Conservation (phyloP, 2,888 invertebrate genomes). For the Leucophenga montana region DNA sequence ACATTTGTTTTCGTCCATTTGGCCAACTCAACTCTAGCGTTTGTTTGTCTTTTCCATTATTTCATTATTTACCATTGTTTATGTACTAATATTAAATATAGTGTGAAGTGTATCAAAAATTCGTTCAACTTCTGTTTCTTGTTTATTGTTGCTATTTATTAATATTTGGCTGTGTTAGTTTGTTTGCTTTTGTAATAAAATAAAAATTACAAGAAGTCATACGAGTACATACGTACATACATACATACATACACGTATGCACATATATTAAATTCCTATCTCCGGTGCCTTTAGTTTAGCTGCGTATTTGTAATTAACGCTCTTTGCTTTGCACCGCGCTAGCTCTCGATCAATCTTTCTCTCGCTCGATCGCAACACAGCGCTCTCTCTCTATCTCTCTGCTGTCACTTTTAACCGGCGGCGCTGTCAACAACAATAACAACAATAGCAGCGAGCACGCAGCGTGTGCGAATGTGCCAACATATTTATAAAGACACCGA, state of each 20-base stretch:
- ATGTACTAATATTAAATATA: too few species aligned
- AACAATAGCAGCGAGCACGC: conserved; percentile 26
- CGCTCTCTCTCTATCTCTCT: background rate
- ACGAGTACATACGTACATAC: too few species aligned
- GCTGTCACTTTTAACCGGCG: conserved; percentile 22
- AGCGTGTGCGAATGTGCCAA: conserved; percentile 48
- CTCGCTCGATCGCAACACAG: background rate
- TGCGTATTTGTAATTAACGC: conserved; percentile 3
- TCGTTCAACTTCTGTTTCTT: too few species aligned
- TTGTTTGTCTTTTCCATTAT: too few species aligned
- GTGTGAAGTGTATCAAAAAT: background rate
- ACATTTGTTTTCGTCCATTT: too few species aligned
- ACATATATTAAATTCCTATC: conserved; percentile 15
- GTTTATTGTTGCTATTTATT: too few species aligned
- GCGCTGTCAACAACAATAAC: conserved; percentile 11
- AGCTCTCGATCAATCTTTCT: conserved; percentile 1
- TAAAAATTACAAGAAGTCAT: background rate
- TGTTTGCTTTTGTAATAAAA: background rate
- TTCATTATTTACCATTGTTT: too few species aligned
- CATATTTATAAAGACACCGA: conserved; percentile 71
- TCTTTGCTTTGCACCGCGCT: background rate
- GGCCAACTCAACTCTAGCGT: too few species aligned
- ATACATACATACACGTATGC: background rate
- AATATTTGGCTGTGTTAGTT: background rate
- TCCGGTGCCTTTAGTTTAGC: background rate